Conservation (phyloP, 2,113 vertebrate genomes). For the Gobio gobio region DNA sequence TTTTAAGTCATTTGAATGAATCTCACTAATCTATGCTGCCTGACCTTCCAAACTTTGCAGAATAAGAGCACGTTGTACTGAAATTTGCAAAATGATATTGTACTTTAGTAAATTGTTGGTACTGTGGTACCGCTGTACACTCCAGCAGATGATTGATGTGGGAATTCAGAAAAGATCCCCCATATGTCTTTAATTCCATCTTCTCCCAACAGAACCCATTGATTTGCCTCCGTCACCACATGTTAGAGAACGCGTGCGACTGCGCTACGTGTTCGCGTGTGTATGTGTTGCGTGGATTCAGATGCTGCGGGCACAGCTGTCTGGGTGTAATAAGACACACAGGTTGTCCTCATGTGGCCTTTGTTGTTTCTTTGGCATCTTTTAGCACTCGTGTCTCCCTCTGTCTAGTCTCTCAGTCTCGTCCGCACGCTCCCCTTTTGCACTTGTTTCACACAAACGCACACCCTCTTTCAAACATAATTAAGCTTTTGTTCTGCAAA, state of each 20-base stretch:
- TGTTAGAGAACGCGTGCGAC: neutral
- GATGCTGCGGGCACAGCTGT: slow-evolving; percentile 38
- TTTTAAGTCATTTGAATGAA: neutral
- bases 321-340: slow-evolving; percentile 51
- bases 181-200: slow-evolving; percentile 34
- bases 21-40: no score
- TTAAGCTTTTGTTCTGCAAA: slow-evolving; percentile 55
- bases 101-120: neutral
- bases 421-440: neutral
- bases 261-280: slow-evolving; percentile 10
- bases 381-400: neutral
- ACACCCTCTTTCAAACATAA: slow-evolving; percentile 41
- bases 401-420: neutral
- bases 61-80: neutral
- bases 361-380: slow-evolving; percentile 32
- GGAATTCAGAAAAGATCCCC: slow-evolving; percentile 35
- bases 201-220: slow-evolving; percentile 26
- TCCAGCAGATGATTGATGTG: slow-evolving; percentile 42
- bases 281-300: neutral
- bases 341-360: slow-evolving; percentile 48
- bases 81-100: neutral
- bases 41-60: neutral
- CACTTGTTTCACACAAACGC: slow-evolving; percentile 21
- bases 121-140: neutral
- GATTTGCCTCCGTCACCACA: slow-evolving; percentile 27